Base-by-base conservation (phyloP, 1,140 invertebrate species). In the Leucophenga varia region DNA sequence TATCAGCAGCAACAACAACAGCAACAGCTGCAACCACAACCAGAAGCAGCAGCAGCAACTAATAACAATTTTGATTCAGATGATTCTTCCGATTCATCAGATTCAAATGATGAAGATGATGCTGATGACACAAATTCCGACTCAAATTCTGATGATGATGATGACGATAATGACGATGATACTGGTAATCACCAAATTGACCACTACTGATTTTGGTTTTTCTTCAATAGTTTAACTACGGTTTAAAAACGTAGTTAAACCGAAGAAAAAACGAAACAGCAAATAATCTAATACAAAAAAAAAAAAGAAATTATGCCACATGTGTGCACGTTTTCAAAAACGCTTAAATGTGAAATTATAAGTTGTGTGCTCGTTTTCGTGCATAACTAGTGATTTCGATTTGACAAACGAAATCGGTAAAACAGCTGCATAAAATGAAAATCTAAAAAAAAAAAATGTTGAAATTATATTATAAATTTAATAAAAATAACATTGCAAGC, bases 61-160 rank as follows among this genome's bases (percentile, higher is more conserved):
- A 22, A n/a, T 13, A 13, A 35, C 13, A 45, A 52, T 40, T 43
- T 40, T 16, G 61, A 72, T 28, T 69, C 69, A 25, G 67, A 70
- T 40, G 61, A 64, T 44, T 67, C 63, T 45, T 65, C 63, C 28
- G 61, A 57, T 36, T 68, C 64, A 20, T 72, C 69, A 14, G 69
- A 65, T 42, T 72, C 69, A 41, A 72, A 72, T 28, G 59, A 69
- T 46, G 63, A 64, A 22, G 61, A 60, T 47, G 43, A 51, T 14
- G 49, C 45, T 41, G 36, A 39, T 37, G 49, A 53, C 39, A 54
- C 63, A 32, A 56, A 67, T 49, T 65, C 63, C 45, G 61, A 65
- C 58, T 59, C 61, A 46, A 67, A 67, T 59, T 52, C 60, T 41
- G 60, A 69, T 22, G 61, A 72, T 20, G 58, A 71, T 42, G 47